Evolutionary conservation across 2,888 invertebrate species (phyloP), one percentile per base, ranked within the genome.

Genomic region (Osedax fenrisi): DNA sequence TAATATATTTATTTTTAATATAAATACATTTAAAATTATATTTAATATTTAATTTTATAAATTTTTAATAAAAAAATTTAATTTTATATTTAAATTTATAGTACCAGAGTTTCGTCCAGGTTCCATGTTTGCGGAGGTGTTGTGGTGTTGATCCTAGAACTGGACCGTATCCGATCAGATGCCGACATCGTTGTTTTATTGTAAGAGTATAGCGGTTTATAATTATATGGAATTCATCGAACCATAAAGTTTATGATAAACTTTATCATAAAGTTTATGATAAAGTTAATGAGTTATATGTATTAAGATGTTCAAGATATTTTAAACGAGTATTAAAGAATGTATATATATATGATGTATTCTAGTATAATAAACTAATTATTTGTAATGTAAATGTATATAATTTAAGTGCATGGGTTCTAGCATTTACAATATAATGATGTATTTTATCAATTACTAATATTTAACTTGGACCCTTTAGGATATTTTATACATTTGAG

Each of bases 71-170:
- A 41, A 41, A 41, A 5, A 17, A 41, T 41, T 41, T 41, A 10
- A 41, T 10, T 10, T 5, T 41, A 17, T 10, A 41, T 41, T 10
- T 41, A 41, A 10, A 41, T 41, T 41, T 41, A 17, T 68, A 26
- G 17, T 26, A 68, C 68, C 25, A 68, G 27, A 68, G 68, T 68
- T 26, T 68, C 68, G 68, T 68, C 68, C 27, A 68, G 26, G 10
- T 68, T 26, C 68, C 68, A 68, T 68, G 68, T 68, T 25, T 68
- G 68, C 17, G 41, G 41, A 5, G 41, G 5, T 41, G 41, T 10
- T 41, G 41, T 41, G 17, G 41, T 10, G 17, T 41, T 41, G 17
- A 41, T 41, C 41, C 41, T 5, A 10, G 41, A 41, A 41, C 17
- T 5, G 41, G 41, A 41, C 17, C 41, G 5, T 41, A 41, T 41